Base-by-base conservation (phyloP, 2,888 invertebrate species). In the Lordiphosa fenestrarum region DNA sequence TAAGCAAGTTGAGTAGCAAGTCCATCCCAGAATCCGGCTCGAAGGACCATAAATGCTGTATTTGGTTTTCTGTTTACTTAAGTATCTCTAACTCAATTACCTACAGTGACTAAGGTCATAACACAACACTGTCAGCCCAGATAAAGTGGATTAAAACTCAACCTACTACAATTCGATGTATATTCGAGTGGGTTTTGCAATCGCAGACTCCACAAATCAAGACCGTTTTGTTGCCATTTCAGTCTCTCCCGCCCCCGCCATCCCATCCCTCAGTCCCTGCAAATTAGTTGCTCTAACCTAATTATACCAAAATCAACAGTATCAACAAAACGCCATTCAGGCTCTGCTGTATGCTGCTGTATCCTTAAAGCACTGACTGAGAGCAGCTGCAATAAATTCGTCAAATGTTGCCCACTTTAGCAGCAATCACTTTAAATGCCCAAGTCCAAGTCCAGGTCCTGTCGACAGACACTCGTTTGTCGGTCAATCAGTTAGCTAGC, bases 261-360 rank as follows among this genome's bases (percentile, higher is more conserved):
- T 10, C 9, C 33, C 5, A n/a, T 9, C 52, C 40, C 30, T 53
- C 30, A 49, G 41, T 47, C 33, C 4, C n/a, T 37, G 46, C 53
- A 56, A 54, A 57, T 61, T 56, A 60, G 69, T 57, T 56, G 59
- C 39, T 64, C 49, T 75, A 81, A 85, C 70, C 75, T 64, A 81
- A 84, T 84, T 85, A 84, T 64, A 54, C 61, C 47, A 52, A 74
- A 82, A 82, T 76, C 71, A 81, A 76, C 67, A 58, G 62, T 67
- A 76, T 82, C 71, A 67, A 73, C 53, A 58, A 58, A 61, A 48
- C 68, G 54, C 80, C 73, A 82, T 82, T 78, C 78, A 56, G 39
- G 1, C 1, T 30, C 30, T 9, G 40, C 12, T 19, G n/a, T n/a
- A n/a, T n/a, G 9, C 21, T 10, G 3, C 19, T 19, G 21, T 42